Evolutionary conservation across 2,797 vertebrate species (phyloP), one percentile per base, ranked within the genome.

Genomic region (Pelobates cultripes): DNA sequence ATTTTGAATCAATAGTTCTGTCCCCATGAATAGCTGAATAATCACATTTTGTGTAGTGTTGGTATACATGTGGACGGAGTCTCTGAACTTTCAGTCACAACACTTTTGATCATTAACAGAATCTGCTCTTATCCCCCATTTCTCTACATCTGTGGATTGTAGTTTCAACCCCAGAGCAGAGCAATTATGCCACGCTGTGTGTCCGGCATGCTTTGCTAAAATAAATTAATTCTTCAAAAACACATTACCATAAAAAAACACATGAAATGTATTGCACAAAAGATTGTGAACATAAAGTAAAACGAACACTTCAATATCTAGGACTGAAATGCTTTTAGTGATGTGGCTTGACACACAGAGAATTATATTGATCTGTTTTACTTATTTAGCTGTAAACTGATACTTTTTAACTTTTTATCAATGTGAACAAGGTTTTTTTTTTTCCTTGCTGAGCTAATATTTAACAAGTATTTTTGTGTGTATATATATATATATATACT

Each of bases 11-110:
- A 94, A 94, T 94, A 92, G 85, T 83, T 63, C 85, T 91, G 91
- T 95, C 95, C 91, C 91, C 91, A 92, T 89, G 91, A 93, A 93
- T 89, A 90, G 90, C 91, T 94, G 94, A 96, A 96, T 95, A 95
- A 94, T 92, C 84, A 89, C 88, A 90, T 95, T 93, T 94, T 93
- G 91, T 95, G 89, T 89, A 88, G 89, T 88, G 88, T 90, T 90
- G 85, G 91, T 92, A 91, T 87, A 89, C 89, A 87, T 90, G 85
- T 87, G 15, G 76, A 90, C 92, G 94, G 92, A 93, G 93, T 95
- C 89, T 84, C 86, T 89, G 86, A 85, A 87, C 80, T 41, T 81
- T 79, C 69, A 75, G 70, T 78, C 80, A 78, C 79, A 75, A 85
- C 79, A 81, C 86, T 87, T 90, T 81, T 87, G 79, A 87, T 90